A percentile compares a stretch with the other conserved stretches of the same genome.
These are phyloP conservation scores for Lycaon pictus DNA, from an alignment of 2,113 vertebrate species.

Conservation along the genomic window DNA sequence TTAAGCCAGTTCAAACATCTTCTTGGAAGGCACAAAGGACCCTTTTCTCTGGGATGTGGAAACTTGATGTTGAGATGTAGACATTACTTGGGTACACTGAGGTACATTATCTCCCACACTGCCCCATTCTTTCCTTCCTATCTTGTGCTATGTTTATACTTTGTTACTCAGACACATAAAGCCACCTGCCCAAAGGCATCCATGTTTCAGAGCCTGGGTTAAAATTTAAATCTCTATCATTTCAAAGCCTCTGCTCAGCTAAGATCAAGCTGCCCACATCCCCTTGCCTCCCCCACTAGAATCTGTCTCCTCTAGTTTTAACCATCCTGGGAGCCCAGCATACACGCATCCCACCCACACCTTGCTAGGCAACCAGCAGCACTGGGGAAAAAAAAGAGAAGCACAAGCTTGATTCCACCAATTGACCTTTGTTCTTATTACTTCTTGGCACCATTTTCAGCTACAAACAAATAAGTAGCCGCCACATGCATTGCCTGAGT, in stretches of 20 bases:
- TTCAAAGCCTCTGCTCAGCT: neutral
- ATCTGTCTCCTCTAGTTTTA: slow-evolving; percentile 56
- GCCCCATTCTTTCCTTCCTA: neutral
- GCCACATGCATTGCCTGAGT: neutral
- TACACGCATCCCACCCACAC: neutral
- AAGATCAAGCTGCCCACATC: neutral
- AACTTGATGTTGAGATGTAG: neutral
- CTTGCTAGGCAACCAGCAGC: slow-evolving; percentile 39
- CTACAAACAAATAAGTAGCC: slow-evolving; percentile 31
- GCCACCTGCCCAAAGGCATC: neutral
- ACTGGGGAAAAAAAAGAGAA: neutral
- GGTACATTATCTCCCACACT: neutral
- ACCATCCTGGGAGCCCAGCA: neutral
- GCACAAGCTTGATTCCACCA: neutral
- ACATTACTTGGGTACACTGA: neutral
- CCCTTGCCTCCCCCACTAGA: neutral
- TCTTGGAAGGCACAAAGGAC: neutral
- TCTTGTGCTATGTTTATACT: neutral
- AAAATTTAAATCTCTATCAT: neutral
- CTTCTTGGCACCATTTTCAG: slow-evolving; percentile 37
- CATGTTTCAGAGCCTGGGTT: neutral
- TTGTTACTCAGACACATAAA: neutral
- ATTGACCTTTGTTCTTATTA: slow-evolving; percentile 28
- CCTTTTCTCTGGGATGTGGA: neutral
- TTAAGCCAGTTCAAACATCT: neutral